Percentiles rank a stretch among this genome's conserved stretches.
Evolutionary conservation across 1,140 invertebrate species (phyloP).

Genomic region (Euwallacea similis): DNA sequence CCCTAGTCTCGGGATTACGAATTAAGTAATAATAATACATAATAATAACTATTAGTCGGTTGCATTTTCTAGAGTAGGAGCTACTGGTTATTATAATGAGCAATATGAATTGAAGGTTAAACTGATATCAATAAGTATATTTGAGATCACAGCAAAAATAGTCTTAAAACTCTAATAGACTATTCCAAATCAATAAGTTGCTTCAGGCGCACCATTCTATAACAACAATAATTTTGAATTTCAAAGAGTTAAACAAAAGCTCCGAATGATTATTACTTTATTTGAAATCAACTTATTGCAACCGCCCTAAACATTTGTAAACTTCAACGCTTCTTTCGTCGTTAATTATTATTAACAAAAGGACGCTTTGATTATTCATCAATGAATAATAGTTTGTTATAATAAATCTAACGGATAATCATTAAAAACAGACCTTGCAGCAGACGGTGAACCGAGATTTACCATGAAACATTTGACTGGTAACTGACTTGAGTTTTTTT

Average conservation of each 20-base stretch:
- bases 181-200: conserved; percentile 3
- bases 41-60: conserved; percentile 14
- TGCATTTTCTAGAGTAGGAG: conserved; percentile 19
- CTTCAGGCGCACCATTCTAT: not conserved
- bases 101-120: conserved; percentile 19
- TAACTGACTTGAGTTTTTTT: not conserved
- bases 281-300: conserved; percentile 20
- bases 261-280: not conserved
- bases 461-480: not conserved
- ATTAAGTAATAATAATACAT: conserved; percentile 10
- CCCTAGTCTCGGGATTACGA: conserved; percentile 17
- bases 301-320: conserved; percentile 23
- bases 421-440: not conserved
- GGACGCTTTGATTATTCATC: not conserved
- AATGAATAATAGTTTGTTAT: not conserved
- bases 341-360: not conserved
- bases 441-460: not conserved
- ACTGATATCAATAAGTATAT: not conserved
- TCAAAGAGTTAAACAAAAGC: not conserved
- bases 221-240: not conserved
- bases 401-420: conserved; percentile 2
- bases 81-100: not conserved
- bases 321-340: conserved; percentile 15
- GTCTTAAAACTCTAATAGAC: conserved; percentile 4
- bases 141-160: conserved; percentile 23